Base-by-base conservation (phyloP, 2,888 invertebrate genomes). In the Ichneumoninae sp. region DNA sequence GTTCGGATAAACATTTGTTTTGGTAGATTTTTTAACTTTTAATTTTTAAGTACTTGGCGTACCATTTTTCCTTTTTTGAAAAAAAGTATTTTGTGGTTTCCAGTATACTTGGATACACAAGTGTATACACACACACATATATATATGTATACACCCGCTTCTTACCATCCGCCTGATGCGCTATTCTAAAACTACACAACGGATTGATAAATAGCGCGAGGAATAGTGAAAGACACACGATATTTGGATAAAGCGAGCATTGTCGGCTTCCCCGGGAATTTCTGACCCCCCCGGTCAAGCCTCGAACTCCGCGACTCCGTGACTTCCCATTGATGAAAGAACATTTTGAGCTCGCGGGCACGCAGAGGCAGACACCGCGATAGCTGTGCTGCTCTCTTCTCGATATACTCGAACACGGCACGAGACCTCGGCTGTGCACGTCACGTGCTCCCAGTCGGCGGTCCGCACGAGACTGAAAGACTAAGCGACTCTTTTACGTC, bases 361-460 rank as follows among this genome's bases (percentile, higher is more conserved):
- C 19, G 40, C 36, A 7, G 30, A 13, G 26, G 19, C 40, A 33
- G n/a, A 63, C 16, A 33, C 30, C 63, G 33, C 30, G 13, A 26
- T n/a, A 36, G 36, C 40, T 40, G 13, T 22, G 26, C 44, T 60
- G 69, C 50, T 74, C 74, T 71, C 44, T 65, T 66, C 66, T 76
- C 57, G 50, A 77, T 83, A 63, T 52, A 52, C 77, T 74, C 66
- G 81, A 77, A 50, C 47, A 69, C 75, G 69, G 65, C 84, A 84
- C 81, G 84, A 77, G 77, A 65, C 70, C 57, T 71, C 52, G 36
- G 26, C 54, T 71, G 75, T 65, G 66, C 36, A 75, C 79, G 74
- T 82, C 85, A 75, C 82, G 82, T 79, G 74, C 79, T 66, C 85
- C 66, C 82, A 73, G 79, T 85, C 57, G 85, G 85, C 81, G 85